A percentile compares a stretch with the other conserved stretches of the same genome.
Conservation (phyloP, 2,797 vertebrate genomes). For the Peromyscus nudipes region DNA sequence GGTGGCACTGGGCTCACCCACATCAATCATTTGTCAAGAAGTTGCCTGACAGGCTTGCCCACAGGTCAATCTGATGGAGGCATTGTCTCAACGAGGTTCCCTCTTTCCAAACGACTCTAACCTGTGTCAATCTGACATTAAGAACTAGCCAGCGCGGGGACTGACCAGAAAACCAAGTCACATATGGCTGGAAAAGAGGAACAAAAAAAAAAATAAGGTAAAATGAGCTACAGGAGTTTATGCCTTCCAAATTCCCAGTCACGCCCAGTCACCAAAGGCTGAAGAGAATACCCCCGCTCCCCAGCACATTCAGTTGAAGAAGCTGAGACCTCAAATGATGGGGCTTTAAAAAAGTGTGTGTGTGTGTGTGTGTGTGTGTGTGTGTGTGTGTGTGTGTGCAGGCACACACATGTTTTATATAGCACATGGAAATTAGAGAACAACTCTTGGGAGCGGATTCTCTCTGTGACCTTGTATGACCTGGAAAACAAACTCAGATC, state of each 20-base stretch:
- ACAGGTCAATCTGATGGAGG: no score
- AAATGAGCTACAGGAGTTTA: neutral
- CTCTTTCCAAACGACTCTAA: neutral
- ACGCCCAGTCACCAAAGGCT: neutral
- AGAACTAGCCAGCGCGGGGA: neutral
- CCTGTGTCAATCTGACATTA: neutral
- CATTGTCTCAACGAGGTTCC: neutral
- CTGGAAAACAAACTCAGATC: neutral
- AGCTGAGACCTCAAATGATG: neutral
- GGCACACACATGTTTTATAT: neutral
- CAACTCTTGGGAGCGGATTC: neutral
- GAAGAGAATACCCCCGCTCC: neutral
- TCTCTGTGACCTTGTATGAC: neutral
- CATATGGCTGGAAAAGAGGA: neutral
- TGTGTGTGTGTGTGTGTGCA: neutral
- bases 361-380: neutral
- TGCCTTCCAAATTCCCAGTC: neutral
- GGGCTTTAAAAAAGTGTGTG: neutral
- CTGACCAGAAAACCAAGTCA: neutral
- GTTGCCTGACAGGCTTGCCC: neutral
- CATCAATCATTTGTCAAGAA: neutral
- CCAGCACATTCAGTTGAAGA: neutral
- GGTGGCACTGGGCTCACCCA: neutral
- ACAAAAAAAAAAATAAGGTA: neutral
- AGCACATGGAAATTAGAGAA: neutral